A percentile compares a stretch with the other conserved stretches of the same genome.
These are phyloP conservation scores for Pogonognathellus flavescens DNA, from an alignment of 1,140 invertebrate species.

Conservation along the genomic window DNA sequence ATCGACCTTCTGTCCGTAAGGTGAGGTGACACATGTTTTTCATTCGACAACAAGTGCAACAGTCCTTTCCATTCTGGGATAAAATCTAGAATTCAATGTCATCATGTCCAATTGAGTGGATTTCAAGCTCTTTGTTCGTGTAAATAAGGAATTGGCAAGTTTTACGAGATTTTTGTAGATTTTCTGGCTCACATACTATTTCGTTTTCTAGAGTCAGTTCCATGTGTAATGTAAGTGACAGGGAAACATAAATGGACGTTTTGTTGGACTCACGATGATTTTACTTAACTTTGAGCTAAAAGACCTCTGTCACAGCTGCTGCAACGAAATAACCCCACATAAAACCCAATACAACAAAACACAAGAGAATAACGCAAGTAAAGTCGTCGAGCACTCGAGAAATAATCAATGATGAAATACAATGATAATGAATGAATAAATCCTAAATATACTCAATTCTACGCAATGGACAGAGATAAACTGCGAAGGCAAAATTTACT, in stretches of 20 bases:
- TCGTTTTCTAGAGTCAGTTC: neutral
- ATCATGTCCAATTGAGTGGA: neutral
- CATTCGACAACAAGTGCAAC: conserved; percentile 42
- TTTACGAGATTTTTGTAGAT: conserved; percentile 22
- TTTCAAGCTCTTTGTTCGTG: neutral
- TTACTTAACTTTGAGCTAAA: conserved; percentile 1
- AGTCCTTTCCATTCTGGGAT: neutral
- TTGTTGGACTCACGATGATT: neutral
- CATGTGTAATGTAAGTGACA: no score
- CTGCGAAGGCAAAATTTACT: no score
- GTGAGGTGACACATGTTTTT: conserved; percentile 46
- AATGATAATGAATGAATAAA: conserved; percentile 43
- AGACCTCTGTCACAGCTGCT: neutral
- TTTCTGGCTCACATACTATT: neutral
- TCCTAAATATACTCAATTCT: neutral
- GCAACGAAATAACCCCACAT: neutral
- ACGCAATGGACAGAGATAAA: neutral
- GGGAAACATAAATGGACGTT: no score
- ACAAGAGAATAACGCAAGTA: neutral
- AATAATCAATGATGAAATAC: conserved; percentile 26
- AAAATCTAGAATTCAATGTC: neutral
- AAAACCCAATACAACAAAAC: neutral
- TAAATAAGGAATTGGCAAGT: conserved; percentile 45
- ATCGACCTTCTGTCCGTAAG: conserved; percentile 13
- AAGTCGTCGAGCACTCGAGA: neutral